phyloP scores from a whole-genome alignment of 2,113 vertebrate genomes.

The Prochilodus magdalenae region DNA sequence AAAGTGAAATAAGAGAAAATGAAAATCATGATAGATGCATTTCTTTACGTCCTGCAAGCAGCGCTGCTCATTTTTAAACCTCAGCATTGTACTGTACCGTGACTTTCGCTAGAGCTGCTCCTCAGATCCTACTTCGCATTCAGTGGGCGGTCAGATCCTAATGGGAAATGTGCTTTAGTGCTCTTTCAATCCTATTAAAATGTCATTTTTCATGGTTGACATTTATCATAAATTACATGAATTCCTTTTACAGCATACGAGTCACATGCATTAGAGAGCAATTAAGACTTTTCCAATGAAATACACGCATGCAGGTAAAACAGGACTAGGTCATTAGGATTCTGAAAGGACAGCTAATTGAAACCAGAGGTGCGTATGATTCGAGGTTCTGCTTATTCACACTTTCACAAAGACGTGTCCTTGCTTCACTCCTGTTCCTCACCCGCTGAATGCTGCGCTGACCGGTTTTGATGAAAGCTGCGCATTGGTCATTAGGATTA shows the following conservation, averaged over 20 bases:
- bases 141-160: not conserved
- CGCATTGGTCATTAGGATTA: not conserved
- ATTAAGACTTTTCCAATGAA: conserved; percentile 3
- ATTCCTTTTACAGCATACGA: conserved; percentile 25
- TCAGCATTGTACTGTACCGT: not conserved
- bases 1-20: not conserved
- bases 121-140: conserved; percentile 3
- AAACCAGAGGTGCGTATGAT: not conserved
- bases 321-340: conserved; percentile 2
- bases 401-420: not conserved
- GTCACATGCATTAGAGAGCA: conserved; percentile 14
- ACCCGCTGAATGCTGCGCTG: not conserved
- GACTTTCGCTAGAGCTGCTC: conserved; percentile 1
- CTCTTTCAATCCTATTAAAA: conserved; percentile 29
- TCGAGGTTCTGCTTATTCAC: not conserved
- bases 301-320: not conserved
- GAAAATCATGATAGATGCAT: not conserved
- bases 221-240: conserved; percentile 23
- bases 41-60: not conserved
- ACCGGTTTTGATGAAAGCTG: not conserved
- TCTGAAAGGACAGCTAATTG: conserved; percentile 2
- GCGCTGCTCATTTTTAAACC: not conserved
- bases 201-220: conserved; percentile 28
- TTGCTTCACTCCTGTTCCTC: not conserved
- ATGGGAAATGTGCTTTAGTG: conserved; percentile 29